phyloP scores from a whole-genome alignment of 1,140 invertebrate species.

The Arion vulgaris region DNA sequence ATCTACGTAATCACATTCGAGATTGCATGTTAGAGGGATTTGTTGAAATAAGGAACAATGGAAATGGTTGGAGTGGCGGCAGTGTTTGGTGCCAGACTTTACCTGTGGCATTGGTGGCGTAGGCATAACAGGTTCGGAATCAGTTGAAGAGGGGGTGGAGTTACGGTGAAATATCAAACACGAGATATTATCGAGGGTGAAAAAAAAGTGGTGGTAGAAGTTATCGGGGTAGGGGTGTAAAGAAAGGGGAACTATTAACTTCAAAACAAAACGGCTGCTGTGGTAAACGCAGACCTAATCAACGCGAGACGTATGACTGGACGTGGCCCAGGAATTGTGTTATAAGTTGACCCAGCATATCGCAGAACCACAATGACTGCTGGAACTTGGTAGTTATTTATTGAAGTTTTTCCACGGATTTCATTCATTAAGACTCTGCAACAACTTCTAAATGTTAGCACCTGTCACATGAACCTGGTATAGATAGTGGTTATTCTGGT shows the following conservation, averaged over 20 bases:
- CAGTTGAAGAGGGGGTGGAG: background rate
- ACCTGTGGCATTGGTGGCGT: background rate
- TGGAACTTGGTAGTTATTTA: background rate
- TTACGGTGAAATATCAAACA: constrained; percentile 2
- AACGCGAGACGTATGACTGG: background rate
- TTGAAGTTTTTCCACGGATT: background rate
- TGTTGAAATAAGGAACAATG: background rate
- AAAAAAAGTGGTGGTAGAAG: background rate
- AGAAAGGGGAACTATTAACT: background rate
- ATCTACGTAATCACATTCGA: background rate
- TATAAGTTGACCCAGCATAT: background rate
- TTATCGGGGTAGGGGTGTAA: background rate
- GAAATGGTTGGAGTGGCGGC: background rate
- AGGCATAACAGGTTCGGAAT: background rate
- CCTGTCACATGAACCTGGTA: background rate
- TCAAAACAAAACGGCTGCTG: background rate
- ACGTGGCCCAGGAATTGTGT: background rate
- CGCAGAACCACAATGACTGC: background rate
- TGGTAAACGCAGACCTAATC: background rate
- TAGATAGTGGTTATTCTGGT: background rate
- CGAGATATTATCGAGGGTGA: background rate
- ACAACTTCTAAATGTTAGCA: too few species aligned
- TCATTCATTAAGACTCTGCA: too few species aligned
- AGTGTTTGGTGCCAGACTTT: constrained; percentile 1
- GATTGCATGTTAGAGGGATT: background rate